Evolutionary conservation across 2,113 vertebrate species (phyloP), one percentile per base, ranked within the genome.

Genomic region (Gorsachius goisagi): DNA sequence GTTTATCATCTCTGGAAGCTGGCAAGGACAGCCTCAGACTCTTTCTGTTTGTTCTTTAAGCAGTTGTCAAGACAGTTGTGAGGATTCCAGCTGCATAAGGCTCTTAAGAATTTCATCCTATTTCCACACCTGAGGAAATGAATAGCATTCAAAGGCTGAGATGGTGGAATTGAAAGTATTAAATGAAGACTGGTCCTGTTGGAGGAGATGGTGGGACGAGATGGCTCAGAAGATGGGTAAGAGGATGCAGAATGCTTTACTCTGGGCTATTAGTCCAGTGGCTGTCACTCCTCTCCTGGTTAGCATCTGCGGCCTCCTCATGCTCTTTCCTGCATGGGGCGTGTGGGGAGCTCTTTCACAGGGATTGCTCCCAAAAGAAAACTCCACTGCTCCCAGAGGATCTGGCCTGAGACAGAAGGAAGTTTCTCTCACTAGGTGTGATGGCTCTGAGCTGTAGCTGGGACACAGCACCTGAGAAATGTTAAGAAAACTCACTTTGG

Each of bases 1-100:
- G 85, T 93, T 78, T 47, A 9, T 95, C 79, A 76, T 75, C 26
- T 88, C 95, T 94, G 88, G 95, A 96, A 95, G 66, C 64, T 60
- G 64, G 52, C 30, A 85, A 96, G 79, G 49, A 68, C 2, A 13
- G 79, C 47, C 12, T 66, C 49, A 49, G 68, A 52, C 55, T 93
- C 26, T 6, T 58, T 83, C 77, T 60, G 37, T 30, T 77, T 83
- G 14, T 55, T 85, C 75, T 71, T 93, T 83, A 62, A 52, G 74
- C 59, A 78, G 85, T 49, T 73, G 44, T 91, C 85, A 93, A 88
- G 66, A 87, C 39, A 64, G 63, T 88, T 9, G 6, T 62, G 74
- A 66, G 64, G 69, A 74, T 95, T 86, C 74, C 35, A 67, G 41
- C 85, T 62, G 67, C n/a, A 9, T 63, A 41, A 44, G 19, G 81